These are phyloP conservation scores for Pseudonaja textilis DNA, from an alignment of 2,113 vertebrate species.

Conservation along the genomic window DNA sequence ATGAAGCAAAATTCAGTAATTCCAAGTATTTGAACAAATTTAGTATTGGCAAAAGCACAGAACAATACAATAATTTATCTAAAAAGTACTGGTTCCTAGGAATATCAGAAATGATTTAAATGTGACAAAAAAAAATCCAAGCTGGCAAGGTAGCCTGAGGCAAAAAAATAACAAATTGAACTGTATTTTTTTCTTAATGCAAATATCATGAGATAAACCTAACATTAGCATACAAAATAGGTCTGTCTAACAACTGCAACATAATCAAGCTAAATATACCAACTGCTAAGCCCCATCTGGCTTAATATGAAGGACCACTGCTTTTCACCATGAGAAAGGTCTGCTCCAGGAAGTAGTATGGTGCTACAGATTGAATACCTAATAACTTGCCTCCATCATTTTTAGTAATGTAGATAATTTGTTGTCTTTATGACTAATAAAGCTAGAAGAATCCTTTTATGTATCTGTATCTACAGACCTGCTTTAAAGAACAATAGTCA, in stretches of 20 bases:
- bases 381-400: not conserved
- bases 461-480: not conserved
- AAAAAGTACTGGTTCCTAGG: not conserved
- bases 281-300: not conserved
- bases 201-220: not conserved
- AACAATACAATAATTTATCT: not conserved
- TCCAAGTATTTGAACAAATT: not conserved
- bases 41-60: not conserved
- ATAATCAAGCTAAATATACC: not conserved
- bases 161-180: not conserved
- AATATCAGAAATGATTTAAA: not conserved
- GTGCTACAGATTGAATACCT: not conserved
- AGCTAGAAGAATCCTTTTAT: not conserved
- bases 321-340: not conserved
- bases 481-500: not conserved
- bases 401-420: not conserved
- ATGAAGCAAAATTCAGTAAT: not conserved
- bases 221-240: not conserved
- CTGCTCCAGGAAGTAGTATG: not conserved
- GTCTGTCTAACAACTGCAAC: not conserved
- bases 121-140: slow-evolving; percentile 1
- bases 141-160: not conserved
- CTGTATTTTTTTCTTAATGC: not conserved
- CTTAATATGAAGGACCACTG: not conserved
- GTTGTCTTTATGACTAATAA: not conserved